These are phyloP conservation scores for Zaprionus vittiger DNA, from an alignment of 1,140 invertebrate genomes.

Conservation along the genomic window DNA sequence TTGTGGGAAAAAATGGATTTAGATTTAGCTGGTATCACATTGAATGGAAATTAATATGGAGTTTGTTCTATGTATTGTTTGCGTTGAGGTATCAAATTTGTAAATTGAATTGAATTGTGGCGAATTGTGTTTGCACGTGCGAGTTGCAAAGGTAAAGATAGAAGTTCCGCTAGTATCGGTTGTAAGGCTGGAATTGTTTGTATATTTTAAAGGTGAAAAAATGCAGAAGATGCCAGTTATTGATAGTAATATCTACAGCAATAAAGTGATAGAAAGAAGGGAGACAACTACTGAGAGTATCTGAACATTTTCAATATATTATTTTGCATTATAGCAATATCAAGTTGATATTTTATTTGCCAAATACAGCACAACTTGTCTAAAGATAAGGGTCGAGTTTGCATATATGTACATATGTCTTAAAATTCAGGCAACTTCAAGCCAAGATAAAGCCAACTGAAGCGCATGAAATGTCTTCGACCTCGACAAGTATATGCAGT, in stretches of 20 bases:
- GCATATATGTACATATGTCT: too few species aligned
- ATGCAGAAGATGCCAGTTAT: background rate
- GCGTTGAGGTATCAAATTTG: constrained; percentile 9
- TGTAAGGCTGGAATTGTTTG: background rate
- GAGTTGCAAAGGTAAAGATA: background rate
- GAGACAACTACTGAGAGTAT: too few species aligned
- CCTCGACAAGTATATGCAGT: too few species aligned
- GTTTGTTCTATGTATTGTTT: background rate
- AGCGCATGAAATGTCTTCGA: too few species aligned
- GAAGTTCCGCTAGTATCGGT: background rate
- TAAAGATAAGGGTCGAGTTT: too few species aligned
- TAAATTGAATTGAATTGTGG: constrained; percentile 2
- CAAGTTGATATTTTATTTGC: too few species aligned
- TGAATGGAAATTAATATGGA: background rate
- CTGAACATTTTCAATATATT: too few species aligned
- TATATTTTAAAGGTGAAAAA: background rate
- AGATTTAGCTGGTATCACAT: background rate
- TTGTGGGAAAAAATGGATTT: background rate
- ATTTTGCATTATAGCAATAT: too few species aligned
- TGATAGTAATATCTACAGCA: background rate
- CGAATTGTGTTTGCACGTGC: background rate
- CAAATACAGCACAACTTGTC: too few species aligned
- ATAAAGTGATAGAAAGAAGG: too few species aligned
- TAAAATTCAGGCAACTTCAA: too few species aligned
- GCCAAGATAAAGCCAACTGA: too few species aligned